Percentiles rank a stretch among this genome's conserved stretches.
phyloP scores from a whole-genome alignment of 2,113 vertebrate species.

The Gnathonemus longibarbis region DNA sequence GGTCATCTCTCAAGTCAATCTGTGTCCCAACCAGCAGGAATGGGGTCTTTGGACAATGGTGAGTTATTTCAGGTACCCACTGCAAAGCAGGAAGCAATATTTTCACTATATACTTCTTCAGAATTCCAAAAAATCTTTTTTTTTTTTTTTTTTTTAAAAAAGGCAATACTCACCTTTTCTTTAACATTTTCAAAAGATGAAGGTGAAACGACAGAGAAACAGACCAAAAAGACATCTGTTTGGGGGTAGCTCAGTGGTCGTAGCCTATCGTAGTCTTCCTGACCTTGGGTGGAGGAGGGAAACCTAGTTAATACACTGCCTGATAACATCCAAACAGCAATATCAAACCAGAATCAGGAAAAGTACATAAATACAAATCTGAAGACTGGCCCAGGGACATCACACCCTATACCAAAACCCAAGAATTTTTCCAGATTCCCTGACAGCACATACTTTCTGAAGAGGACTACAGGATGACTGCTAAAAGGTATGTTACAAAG shows the following conservation, averaged over 20 bases:
- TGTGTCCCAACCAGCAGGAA: constrained; percentile 98
- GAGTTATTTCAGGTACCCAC: constrained; percentile 89
- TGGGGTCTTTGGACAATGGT: constrained; percentile 89
- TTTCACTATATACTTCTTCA: not conserved
- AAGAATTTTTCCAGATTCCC: not conserved
- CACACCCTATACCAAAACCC: not conserved
- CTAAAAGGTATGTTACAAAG: not conserved
- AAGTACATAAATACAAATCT: not conserved
- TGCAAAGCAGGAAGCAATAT: constrained; percentile 36
- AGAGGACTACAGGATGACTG: not conserved
- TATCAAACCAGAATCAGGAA: not conserved
- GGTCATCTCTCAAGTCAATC: constrained; percentile 95
- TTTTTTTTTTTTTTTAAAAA: not conserved
- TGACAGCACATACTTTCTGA: not conserved
- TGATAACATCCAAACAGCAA: not conserved
- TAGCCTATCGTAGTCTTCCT: constrained; percentile 99
- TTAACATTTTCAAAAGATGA: constrained; percentile 99
- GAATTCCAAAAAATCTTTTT: not conserved
- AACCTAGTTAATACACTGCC: constrained; percentile 2
- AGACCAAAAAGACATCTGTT: constrained; percentile 98
- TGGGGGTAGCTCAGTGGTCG: constrained; percentile 98
- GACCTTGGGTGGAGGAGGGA: constrained; percentile 61
- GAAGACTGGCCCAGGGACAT: not conserved
- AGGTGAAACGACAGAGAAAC: constrained; percentile 97
- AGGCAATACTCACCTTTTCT: constrained; percentile 76